phyloP scores from a whole-genome alignment of 2,797 vertebrate genomes.

The Spinus pinus region DNA sequence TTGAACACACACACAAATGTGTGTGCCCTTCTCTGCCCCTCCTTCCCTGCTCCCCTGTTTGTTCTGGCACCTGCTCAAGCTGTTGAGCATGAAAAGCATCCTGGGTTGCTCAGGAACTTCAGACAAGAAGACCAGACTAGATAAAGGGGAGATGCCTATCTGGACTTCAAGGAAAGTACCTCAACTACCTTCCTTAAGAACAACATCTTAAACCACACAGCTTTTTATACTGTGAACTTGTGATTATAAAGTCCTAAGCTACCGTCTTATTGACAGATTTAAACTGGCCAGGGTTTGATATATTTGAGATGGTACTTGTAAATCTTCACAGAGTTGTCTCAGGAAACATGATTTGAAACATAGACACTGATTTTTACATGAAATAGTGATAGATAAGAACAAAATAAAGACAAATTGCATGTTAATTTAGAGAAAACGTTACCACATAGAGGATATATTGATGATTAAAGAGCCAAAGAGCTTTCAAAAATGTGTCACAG shows the following conservation, averaged over 20 bases:
- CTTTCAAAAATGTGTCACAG: background rate
- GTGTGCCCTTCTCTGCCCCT: background rate
- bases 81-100: background rate
- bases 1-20: background rate
- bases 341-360: background rate
- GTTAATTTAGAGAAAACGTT: background rate
- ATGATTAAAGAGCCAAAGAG: background rate
- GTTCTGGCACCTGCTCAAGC: background rate
- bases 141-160: background rate
- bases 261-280: background rate
- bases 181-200: background rate
- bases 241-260: background rate
- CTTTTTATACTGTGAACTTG: background rate
- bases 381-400: background rate
- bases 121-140: background rate
- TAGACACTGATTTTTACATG: background rate
- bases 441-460: background rate
- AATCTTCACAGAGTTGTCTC: background rate
- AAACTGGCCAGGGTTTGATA: background rate
- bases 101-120: background rate
- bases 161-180: background rate
- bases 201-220: background rate
- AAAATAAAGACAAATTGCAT: background rate
- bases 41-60: background rate
- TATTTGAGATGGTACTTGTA: background rate